phyloP scores from a whole-genome alignment of 1,140 invertebrate species.

The Drosophila kikkawai region DNA sequence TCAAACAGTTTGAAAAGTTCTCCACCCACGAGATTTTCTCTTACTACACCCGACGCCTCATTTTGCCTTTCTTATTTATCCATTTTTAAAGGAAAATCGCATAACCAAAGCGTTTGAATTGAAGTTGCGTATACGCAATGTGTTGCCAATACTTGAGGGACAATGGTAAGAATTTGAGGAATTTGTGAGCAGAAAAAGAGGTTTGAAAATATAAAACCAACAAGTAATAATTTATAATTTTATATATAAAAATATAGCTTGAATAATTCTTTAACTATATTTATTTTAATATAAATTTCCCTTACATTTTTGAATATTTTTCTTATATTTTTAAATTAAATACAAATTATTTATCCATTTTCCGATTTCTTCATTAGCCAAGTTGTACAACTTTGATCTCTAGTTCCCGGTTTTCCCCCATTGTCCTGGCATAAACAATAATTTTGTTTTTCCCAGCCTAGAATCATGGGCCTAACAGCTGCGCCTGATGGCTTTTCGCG shows the following conservation, averaged over 20 bases:
- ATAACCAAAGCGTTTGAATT: conserved; percentile 34
- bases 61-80: conserved; percentile 31
- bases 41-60: neutral
- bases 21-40: neutral
- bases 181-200: neutral
- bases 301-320: neutral
- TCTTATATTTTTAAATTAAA: no score
- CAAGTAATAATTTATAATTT: no score
- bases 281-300: neutral
- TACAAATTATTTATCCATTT: conserved; percentile 12
- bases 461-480: conserved; percentile 52
- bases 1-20: conserved; percentile 59
- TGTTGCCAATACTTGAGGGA: conserved; percentile 48
- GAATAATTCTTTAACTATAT: neutral
- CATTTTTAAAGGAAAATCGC: conserved; percentile 10
- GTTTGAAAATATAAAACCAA: neutral
- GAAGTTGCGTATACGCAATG: conserved; percentile 73
- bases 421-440: conserved; percentile 52
- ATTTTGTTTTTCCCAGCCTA: conserved; percentile 41
- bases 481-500: conserved; percentile 55
- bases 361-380: conserved; percentile 9
- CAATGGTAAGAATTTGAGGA: neutral
- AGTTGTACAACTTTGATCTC: conserved; percentile 3
- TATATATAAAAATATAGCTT: neutral
- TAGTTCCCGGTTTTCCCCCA: conserved; percentile 7